These are phyloP conservation scores for Tryphoninae sp. DNA, from an alignment of 2,888 invertebrate species.

Conservation along the genomic window DNA sequence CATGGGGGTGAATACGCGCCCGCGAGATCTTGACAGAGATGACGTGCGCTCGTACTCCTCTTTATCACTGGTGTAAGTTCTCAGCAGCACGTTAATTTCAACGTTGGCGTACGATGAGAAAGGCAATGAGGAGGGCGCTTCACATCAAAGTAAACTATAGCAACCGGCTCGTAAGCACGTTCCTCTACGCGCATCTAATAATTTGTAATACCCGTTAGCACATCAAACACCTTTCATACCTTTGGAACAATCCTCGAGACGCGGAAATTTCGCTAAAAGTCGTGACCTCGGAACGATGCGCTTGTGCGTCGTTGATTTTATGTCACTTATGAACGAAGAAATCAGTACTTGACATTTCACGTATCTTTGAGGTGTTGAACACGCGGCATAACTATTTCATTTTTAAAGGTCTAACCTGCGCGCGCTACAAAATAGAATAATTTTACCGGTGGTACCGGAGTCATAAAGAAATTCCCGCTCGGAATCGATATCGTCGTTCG, in stretches of 20 bases:
- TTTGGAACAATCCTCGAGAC: neutral
- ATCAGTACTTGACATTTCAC: neutral
- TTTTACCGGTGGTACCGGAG: no score
- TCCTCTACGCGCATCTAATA: constrained; percentile 44
- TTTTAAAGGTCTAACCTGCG: no score
- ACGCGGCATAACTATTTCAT: no score
- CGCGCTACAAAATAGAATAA: no score
- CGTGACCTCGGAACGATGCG: constrained; percentile 1
- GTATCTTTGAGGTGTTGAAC: neutral
- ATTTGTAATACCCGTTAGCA: constrained; percentile 50
- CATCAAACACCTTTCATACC: constrained; percentile 16
- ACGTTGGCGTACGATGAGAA: constrained; percentile 35
- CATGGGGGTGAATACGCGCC: constrained; percentile 22
- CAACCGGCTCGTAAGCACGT: constrained; percentile 48
- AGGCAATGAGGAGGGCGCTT: neutral
- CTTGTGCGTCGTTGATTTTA: neutral
- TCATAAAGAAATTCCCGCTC: no score
- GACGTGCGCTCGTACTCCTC: constrained; percentile 27
- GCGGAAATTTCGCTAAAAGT: constrained; percentile 22
- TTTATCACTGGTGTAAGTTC: constrained; percentile 30
- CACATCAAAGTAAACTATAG: constrained; percentile 35
- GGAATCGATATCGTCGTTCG: no score
- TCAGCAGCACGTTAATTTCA: constrained; percentile 56
- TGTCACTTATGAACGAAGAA: neutral
- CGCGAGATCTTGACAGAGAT: constrained; percentile 12